Evolutionary conservation across 2,113 vertebrate genomes (phyloP).

Genomic region (Psilopogon haemacephalus): DNA sequence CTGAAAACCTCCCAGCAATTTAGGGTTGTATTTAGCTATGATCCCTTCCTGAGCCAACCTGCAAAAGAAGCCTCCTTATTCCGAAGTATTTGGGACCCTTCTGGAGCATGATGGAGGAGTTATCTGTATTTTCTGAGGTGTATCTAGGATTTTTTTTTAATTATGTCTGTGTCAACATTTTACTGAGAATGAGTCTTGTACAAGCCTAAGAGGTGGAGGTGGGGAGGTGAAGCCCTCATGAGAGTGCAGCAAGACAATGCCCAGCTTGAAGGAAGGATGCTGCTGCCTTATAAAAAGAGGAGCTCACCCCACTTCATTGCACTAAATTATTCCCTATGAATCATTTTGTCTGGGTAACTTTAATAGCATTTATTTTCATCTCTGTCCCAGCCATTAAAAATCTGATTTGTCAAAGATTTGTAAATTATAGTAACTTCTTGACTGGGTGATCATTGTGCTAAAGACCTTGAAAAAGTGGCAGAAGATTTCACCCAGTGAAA

Average conservation of each 20-base stretch:
- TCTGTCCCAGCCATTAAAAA: neutral
- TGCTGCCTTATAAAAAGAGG: neutral
- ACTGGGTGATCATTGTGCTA: neutral
- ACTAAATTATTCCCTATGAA: neutral
- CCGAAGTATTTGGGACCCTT: neutral
- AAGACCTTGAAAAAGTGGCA: conserved; percentile 26
- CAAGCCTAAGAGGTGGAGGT: rapidly evolving
- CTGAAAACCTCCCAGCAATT: neutral
- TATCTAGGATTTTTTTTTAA: neutral
- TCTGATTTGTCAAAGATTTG: neutral
- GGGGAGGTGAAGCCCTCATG: neutral
- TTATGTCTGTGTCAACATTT: neutral
- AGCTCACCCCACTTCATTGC: neutral
- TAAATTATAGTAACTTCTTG: conserved; percentile 8
- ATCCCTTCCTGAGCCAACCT: neutral
- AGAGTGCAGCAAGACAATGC: neutral
- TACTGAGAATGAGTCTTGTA: neutral
- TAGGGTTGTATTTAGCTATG: neutral
- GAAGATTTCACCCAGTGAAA: conserved; percentile 29
- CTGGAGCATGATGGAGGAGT: neutral
- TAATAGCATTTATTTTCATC: conserved; percentile 6
- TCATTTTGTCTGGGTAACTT: conserved; percentile 5
- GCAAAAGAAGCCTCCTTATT: neutral
- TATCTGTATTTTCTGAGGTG: neutral
- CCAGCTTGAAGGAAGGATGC: neutral